Evolutionary conservation across 1,140 invertebrate genomes (phyloP).

Genomic region (Cardiocondyla obscurior): DNA sequence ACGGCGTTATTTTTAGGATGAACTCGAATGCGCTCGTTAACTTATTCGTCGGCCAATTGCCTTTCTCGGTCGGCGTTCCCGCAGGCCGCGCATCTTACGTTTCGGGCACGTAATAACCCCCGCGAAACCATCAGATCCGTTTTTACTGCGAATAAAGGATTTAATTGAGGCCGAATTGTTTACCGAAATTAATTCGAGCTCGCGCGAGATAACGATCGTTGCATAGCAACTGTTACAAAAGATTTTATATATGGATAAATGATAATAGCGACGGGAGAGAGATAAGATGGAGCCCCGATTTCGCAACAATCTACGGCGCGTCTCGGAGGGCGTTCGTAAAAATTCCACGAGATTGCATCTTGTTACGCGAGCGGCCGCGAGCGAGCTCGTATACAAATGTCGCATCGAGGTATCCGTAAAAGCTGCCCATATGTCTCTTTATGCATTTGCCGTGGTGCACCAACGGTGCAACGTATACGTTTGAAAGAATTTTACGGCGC

Average conservation of each 20-base stretch:
- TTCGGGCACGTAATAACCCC: slow-evolving; percentile 8
- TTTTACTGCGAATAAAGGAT: not conserved
- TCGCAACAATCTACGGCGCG: not conserved
- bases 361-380: not conserved
- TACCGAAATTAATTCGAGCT: not conserved
- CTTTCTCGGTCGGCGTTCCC: slow-evolving; percentile 17
- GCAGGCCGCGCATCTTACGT: slow-evolving; percentile 7
- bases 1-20: slow-evolving; percentile 70
- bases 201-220: not conserved
- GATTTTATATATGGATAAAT: not conserved
- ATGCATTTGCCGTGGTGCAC: slow-evolving; percentile 12
- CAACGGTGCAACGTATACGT: not conserved
- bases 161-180: not conserved
- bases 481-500: slow-evolving; percentile 23
- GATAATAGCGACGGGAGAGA: not conserved
- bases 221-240: not conserved
- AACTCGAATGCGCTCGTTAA: slow-evolving; percentile 55
- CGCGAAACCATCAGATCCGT: not conserved
- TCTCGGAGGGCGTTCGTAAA: not conserved
- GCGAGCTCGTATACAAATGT: slow-evolving; percentile 11
- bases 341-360: not conserved
- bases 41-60: slow-evolving; percentile 42
- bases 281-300: not conserved
- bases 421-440: slow-evolving; percentile 1
- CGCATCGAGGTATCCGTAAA: not conserved